Conservation (phyloP, 1,140 invertebrate genomes). For the Drosophila pachea region DNA sequence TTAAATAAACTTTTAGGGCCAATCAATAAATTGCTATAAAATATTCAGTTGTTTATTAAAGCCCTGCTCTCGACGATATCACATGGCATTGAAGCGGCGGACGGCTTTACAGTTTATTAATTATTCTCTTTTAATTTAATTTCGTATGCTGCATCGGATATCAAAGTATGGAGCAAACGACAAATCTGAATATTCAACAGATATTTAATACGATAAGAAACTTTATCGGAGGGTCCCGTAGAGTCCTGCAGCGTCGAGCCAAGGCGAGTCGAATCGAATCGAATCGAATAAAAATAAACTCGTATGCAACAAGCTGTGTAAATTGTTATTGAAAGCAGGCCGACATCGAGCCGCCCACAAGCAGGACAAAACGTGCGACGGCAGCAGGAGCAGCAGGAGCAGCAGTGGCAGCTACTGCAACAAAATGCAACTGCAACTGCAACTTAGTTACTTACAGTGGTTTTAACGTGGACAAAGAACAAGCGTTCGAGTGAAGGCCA, state of each 20-base stretch:
- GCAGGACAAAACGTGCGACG: slow-evolving; percentile 23
- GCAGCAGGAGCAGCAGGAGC: slow-evolving; percentile 20
- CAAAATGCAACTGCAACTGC: slow-evolving; percentile 33
- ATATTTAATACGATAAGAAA: slow-evolving; percentile 34
- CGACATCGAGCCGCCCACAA: slow-evolving; percentile 15
- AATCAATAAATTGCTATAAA: slow-evolving; percentile 3
- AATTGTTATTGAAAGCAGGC: slow-evolving; percentile 46
- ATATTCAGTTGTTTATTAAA: slow-evolving; percentile 15
- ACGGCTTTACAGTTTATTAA: slow-evolving; percentile 29
- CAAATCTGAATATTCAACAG: slow-evolving; percentile 46
- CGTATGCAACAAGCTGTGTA: slow-evolving; percentile 37
- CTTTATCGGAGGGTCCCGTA: slow-evolving; percentile 1
- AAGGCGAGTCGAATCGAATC: no score
- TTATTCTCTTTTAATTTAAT: slow-evolving; percentile 39
- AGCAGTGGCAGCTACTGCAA: not conserved
- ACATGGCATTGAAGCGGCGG: slow-evolving; percentile 3
- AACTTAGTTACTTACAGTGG: slow-evolving; percentile 67
- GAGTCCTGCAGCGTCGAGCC: no score
- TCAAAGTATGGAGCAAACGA: slow-evolving; percentile 31
- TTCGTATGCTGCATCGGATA: slow-evolving; percentile 20
- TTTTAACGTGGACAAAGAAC: slow-evolving; percentile 51
- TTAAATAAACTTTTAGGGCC: not conserved
- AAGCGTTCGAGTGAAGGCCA: slow-evolving; percentile 39
- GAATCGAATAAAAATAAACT: slow-evolving; percentile 11
- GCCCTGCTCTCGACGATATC: slow-evolving; percentile 4